Evolutionary conservation across 2,888 invertebrate species (phyloP).

Genomic region (Ferrisia virgata): DNA sequence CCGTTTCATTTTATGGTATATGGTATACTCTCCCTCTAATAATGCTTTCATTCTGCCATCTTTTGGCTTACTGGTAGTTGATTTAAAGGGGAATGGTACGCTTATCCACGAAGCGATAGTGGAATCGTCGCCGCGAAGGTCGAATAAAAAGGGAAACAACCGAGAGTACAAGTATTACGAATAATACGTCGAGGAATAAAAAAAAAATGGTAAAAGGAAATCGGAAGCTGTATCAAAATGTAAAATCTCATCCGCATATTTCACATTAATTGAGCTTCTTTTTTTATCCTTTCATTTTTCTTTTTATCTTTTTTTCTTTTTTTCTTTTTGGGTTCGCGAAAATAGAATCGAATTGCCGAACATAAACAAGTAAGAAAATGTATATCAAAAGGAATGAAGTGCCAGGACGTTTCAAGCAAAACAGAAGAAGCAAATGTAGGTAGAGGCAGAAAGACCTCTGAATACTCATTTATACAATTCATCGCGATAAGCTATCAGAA

Average conservation of each 20-base stretch:
- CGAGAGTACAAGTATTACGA: neutral
- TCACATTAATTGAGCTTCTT: neutral
- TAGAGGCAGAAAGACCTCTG: too few relatives aligned
- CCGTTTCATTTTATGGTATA: too few relatives aligned
- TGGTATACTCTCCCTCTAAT: neutral
- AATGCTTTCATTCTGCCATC: neutral
- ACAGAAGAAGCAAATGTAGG: too few relatives aligned
- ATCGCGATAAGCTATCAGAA: too few relatives aligned
- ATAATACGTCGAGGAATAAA: too few relatives aligned
- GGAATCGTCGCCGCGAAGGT: neutral
- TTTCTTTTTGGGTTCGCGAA: too few relatives aligned
- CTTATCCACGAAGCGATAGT: neutral
- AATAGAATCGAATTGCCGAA: too few relatives aligned
- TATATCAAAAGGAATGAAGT: too few relatives aligned
- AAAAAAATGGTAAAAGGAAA: neutral
- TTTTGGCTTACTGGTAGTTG: neutral
- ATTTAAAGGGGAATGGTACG: neutral
- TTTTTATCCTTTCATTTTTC: neutral
- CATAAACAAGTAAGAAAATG: too few relatives aligned
- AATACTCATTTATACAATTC: too few relatives aligned
- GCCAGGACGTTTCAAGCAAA: too few relatives aligned
- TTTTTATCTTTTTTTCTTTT: too few relatives aligned
- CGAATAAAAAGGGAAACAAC: neutral
- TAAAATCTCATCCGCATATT: neutral
- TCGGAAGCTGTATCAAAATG: neutral